Percentiles rank a stretch among this genome's conserved stretches.
Evolutionary conservation across 1,140 invertebrate genomes (phyloP).

Genomic region (Telenomus remus): DNA sequence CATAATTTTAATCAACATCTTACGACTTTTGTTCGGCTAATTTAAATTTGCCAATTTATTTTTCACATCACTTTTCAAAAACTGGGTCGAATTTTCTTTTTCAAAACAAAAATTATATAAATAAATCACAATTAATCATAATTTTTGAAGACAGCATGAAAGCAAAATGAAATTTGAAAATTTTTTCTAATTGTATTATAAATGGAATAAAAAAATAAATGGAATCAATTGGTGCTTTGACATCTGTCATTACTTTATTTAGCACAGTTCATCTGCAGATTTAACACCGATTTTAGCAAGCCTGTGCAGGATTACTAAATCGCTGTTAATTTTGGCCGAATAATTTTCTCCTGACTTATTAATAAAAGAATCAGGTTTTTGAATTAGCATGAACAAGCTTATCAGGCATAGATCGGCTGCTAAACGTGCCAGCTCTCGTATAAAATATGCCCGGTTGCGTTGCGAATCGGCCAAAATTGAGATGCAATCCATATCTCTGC

Average conservation of each 20-base stretch:
- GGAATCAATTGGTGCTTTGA: no score
- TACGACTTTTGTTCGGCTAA: conserved; percentile 17
- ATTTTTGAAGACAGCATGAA: no score
- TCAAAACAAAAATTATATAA: no score
- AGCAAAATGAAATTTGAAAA: no score
- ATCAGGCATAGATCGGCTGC: conserved; percentile 28
- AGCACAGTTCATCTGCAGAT: background rate
- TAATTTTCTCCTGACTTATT: conserved; percentile 13
- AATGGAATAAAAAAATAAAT: no score
- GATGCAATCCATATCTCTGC: conserved; percentile 46
- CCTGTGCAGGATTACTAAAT: no score
- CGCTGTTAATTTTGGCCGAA: conserved; percentile 2
- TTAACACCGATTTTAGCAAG: no score
- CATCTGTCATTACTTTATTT: background rate
- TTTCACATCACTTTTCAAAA: background rate
- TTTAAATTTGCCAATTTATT: conserved; percentile 9
- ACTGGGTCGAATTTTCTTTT: background rate
- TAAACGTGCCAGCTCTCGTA: conserved; percentile 42
- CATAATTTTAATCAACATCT: conserved; percentile 43
- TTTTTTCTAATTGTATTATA: no score
- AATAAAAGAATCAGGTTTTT: conserved; percentile 34
- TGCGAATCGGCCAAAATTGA: conserved; percentile 40
- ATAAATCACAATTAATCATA: no score
- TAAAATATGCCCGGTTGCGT: conserved; percentile 31
- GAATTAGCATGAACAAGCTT: conserved; percentile 35